Evolutionary conservation across 2,888 invertebrate species (phyloP), one percentile per base, ranked within the genome.

Genomic region (Nephrotoma guestfalica): DNA sequence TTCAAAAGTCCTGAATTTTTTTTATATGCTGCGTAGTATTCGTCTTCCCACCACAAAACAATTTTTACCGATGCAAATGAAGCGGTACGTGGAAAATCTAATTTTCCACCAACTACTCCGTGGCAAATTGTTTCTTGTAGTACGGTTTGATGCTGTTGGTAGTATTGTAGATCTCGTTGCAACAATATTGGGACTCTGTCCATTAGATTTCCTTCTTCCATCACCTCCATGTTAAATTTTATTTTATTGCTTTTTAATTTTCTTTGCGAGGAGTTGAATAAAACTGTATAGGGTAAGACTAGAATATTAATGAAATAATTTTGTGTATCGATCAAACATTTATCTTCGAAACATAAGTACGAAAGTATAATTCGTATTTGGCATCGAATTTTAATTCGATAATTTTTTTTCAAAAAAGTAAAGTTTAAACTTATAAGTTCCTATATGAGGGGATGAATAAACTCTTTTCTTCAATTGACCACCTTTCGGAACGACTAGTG

Each of bases 151-250:
- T 95, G 15, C 83, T 96, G 96, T 94, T 95, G 95, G 92, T 97
- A 97, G 92, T 96, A 96, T 90, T 96, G 95, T 91, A 96, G 93
- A 91, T 97, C 96, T 87, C 96, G 92, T 91, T 96, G 96, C 87
- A 97, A 92, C 86, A 97, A 92, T 89, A 97, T 96, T 88, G 95
- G 94, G 88, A 97, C 96, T 88, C 96, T 94, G 91, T 97, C 96
- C 94, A 96, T 96, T 91, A 97, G 94, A 93, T 96, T 96, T 18
- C 96, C 96, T 93, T 97, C 96, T 94, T 97, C 96, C 93, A 97
- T 96, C 83, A 97, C 95, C 92, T 96, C 96, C 96, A 96, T 96
- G 87, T 71, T 84, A 4, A 7, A 41, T 41, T 84, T 84, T 5
- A 41, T 41, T 84, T 41, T 84, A 71, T 30, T 30, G 2, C 2